These are phyloP conservation scores for Perca schrenkii DNA, from an alignment of 2,113 vertebrate genomes.

Conservation along the genomic window DNA sequence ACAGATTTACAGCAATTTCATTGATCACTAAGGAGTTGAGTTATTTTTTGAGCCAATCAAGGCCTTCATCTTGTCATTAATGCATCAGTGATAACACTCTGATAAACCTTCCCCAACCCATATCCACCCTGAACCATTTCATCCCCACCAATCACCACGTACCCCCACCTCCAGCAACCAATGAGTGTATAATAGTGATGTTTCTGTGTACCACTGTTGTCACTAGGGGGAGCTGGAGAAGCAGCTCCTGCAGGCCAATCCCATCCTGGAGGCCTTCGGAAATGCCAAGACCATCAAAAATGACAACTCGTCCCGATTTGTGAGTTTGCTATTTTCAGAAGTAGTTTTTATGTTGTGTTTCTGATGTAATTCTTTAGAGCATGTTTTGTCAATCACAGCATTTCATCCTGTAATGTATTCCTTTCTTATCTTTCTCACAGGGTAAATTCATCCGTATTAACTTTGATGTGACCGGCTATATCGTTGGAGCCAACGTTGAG, in stretches of 20 bases:
- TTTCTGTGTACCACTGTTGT: conserved; percentile 46
- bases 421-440: conserved; percentile 74
- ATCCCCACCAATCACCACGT: not conserved
- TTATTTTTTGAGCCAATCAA: not conserved
- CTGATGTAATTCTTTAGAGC: not conserved
- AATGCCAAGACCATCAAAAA: conserved; percentile 99
- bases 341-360: not conserved
- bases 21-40: not conserved
- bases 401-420: not conserved
- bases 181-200: not conserved
- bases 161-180: not conserved
- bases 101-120: conserved; percentile 3
- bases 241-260: conserved; percentile 97
- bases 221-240: conserved; percentile 95
- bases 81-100: conserved; percentile 5
- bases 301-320: conserved; percentile 98
- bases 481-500: conserved; percentile 98
- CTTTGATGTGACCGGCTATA: conserved; percentile 97
- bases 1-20: not conserved
- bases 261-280: conserved; percentile 97
- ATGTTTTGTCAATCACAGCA: not conserved
- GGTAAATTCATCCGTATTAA: conserved; percentile 99
- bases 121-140: conserved; percentile 1
- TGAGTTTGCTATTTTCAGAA: conserved; percentile 82
- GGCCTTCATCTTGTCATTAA: not conserved